A percentile compares a stretch with the other conserved stretches of the same genome.
Evolutionary conservation across 2,888 invertebrate species (phyloP).

Genomic region (Agriopis marginaria): DNA sequence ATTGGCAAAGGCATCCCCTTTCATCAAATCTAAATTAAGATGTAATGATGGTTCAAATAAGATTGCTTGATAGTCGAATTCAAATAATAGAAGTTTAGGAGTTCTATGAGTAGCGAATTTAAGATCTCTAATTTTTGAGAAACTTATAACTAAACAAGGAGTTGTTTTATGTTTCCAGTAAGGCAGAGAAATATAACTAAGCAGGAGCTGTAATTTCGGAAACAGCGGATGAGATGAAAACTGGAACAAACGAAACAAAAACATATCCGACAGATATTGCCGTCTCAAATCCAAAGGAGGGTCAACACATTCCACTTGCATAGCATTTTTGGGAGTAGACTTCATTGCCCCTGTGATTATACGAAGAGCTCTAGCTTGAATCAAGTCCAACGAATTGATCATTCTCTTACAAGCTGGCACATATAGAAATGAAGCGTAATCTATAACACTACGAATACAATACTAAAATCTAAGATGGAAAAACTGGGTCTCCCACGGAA

Average conservation of each 20-base stretch:
- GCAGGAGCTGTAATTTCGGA: neutral
- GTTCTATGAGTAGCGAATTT: too few species aligned
- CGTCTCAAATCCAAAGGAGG: slow-evolving; percentile 6
- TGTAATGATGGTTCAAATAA: too few species aligned
- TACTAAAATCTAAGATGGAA: too few species aligned
- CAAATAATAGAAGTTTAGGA: too few species aligned
- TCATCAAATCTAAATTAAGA: too few species aligned
- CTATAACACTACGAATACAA: slow-evolving; percentile 45
- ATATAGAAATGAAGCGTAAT: slow-evolving; percentile 43
- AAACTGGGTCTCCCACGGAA: too few species aligned
- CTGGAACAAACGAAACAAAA: neutral
- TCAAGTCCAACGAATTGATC: slow-evolving; percentile 21
- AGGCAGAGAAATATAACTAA: neutral
- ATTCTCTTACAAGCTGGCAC: slow-evolving; percentile 39
- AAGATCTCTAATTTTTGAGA: too few species aligned
- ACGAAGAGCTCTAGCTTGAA: slow-evolving; percentile 45
- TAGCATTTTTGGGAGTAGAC: slow-evolving; percentile 47
- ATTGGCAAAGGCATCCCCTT: too few species aligned
- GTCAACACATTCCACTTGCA: slow-evolving; percentile 32
- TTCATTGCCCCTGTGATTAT: slow-evolving; percentile 47
- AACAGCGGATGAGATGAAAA: neutral
- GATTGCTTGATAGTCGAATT: too few species aligned
- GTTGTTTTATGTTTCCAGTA: too few species aligned
- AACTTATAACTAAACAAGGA: too few species aligned
- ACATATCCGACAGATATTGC: neutral